Percentiles rank a stretch among this genome's conserved stretches.
phyloP scores from a whole-genome alignment of 2,797 vertebrate species.

The Etheostoma perlongum region DNA sequence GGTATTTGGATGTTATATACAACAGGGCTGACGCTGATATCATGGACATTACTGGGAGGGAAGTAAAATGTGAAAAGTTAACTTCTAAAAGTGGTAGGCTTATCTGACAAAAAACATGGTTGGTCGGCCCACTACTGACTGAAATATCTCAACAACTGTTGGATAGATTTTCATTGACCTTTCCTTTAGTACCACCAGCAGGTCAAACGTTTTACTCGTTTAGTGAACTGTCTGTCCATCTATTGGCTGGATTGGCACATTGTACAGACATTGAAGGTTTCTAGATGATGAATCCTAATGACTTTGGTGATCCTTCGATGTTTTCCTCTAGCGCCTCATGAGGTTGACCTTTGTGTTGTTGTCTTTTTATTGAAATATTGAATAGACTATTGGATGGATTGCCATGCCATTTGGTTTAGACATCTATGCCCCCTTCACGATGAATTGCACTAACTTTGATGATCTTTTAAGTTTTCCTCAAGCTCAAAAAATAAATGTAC shows the following conservation, averaged over 20 bases:
- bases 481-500: not conserved
- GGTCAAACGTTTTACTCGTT: not conserved
- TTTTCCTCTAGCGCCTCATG: not conserved
- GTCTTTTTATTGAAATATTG: no score
- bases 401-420: not conserved
- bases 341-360: not conserved
- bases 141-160: conserved; percentile 1
- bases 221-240: not conserved
- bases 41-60: conserved; percentile 11
- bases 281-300: not conserved
- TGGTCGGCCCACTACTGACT: not conserved
- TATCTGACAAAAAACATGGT: not conserved
- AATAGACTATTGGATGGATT: not conserved
- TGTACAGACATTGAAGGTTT: not conserved
- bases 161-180: not conserved
- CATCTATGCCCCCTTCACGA: not conserved
- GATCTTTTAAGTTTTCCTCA: not conserved
- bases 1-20: conserved; percentile 18
- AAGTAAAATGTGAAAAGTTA: not conserved
- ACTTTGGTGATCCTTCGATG: no score
- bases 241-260: not conserved
- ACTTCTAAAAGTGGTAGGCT: conserved; percentile 12
- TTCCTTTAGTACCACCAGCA: conserved; percentile 1
- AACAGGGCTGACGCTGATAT: conserved; percentile 3
- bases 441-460: not conserved